phyloP scores from a whole-genome alignment of 2,113 vertebrate genomes.

The Tursiops truncatus region DNA sequence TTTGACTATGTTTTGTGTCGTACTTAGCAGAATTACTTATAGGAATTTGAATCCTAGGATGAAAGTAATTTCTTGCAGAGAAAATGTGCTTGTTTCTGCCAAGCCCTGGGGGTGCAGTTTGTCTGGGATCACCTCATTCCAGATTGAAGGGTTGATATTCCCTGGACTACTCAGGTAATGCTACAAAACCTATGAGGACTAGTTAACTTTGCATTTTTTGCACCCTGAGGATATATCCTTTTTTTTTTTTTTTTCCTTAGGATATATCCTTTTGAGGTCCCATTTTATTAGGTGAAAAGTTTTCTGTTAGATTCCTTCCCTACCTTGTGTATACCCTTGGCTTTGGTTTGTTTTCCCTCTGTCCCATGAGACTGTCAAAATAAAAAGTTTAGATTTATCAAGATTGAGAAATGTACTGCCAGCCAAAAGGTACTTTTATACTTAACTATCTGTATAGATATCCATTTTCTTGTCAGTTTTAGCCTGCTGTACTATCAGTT shows the following conservation, averaged over 20 bases:
- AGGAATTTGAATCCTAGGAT: not conserved
- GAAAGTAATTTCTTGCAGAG: constrained; percentile 1
- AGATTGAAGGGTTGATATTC: not conserved
- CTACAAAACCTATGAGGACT: not conserved
- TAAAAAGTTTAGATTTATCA: not conserved
- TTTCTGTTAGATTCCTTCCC: not conserved
- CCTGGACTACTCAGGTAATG: not conserved
- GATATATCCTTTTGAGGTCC: not conserved
- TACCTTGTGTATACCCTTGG: not conserved
- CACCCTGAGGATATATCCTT: not conserved
- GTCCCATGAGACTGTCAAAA: not conserved
- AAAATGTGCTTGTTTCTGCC: not conserved
- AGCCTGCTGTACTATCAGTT: not conserved
- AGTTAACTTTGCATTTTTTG: not conserved
- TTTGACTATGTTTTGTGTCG: not conserved
- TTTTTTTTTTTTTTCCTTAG: not conserved
- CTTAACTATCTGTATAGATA: not conserved
- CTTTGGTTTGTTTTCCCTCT: not conserved
- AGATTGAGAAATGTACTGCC: not conserved
- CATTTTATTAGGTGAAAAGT: not conserved
- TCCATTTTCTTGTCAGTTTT: not conserved
- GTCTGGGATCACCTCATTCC: not conserved
- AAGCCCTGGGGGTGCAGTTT: not conserved
- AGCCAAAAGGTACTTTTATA: not conserved
- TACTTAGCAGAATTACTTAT: not conserved